Evolutionary conservation across 92 coral and sea anemone species (phyloP).

Genomic region (Chrysogorgia sp.): DNA sequence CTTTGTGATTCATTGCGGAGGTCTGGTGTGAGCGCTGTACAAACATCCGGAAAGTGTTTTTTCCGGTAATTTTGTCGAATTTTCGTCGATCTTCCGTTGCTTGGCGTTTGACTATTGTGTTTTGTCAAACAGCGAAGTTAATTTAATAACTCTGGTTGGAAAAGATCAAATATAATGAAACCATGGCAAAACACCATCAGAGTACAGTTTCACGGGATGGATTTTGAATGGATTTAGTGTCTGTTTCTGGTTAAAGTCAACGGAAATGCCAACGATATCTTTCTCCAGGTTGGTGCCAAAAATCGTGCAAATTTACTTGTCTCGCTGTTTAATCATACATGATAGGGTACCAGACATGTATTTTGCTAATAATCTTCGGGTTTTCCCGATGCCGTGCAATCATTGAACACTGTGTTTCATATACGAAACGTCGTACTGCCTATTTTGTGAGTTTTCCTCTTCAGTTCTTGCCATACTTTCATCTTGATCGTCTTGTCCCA

Average conservation of each 20-base stretch:
- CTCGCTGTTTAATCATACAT: neutral
- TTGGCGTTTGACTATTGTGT: slow-evolving; percentile 43
- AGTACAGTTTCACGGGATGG: neutral
- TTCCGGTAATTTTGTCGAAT: slow-evolving; percentile 26
- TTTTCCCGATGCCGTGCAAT: no score
- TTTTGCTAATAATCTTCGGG: no score
- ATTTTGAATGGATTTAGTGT: slow-evolving; percentile 2
- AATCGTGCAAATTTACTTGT: neutral
- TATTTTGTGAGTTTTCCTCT: no score
- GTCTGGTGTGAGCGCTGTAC: neutral
- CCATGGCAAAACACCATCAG: neutral
- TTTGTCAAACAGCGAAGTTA: neutral
- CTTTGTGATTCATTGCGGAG: no score
- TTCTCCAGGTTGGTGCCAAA: slow-evolving; percentile 25
- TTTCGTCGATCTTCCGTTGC: slow-evolving; percentile 27
- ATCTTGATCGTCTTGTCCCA: no score
- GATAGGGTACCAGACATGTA: no score
- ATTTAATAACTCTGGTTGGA: neutral
- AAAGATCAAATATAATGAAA: neutral
- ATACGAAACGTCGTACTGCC: no score
- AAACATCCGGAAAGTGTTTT: neutral
- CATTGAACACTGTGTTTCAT: no score
- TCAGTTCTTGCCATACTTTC: no score
- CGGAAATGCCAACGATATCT: slow-evolving; percentile 15
- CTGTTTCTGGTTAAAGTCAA: neutral